phyloP scores from a whole-genome alignment of 2,797 vertebrate species.

The Anomalospiza imberbis region DNA sequence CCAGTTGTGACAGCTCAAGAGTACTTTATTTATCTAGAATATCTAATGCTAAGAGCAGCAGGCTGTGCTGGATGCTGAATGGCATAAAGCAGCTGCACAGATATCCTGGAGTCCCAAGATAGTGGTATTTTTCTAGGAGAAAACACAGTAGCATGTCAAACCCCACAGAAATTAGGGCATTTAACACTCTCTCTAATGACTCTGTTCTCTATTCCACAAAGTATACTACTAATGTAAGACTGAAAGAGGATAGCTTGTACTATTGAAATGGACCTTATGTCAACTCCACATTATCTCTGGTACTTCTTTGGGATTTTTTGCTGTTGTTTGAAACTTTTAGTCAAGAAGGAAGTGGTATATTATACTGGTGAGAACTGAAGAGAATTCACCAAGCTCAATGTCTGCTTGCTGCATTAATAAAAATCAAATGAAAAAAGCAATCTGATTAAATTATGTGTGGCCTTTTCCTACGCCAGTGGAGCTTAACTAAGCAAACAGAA shows the following conservation, averaged over 20 bases:
- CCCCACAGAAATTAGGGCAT: neutral
- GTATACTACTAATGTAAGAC: neutral
- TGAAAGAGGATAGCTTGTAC: neutral
- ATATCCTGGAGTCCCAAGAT: neutral
- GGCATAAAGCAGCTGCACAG: neutral
- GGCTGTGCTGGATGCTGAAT: neutral
- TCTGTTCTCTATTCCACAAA: neutral
- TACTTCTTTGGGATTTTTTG: neutral
- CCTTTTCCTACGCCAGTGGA: constrained; percentile 65
- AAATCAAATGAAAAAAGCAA: constrained; percentile 75
- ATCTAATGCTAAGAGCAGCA: neutral
- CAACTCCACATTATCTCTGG: neutral
- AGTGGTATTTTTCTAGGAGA: neutral
- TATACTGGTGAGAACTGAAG: constrained; percentile 38
- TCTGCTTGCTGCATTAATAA: constrained; percentile 69
- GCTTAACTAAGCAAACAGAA: constrained; percentile 80
- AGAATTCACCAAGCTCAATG: constrained; percentile 24
- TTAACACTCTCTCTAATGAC: neutral
- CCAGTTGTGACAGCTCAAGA: neutral
- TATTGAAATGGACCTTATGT: neutral
- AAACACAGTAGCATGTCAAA: neutral
- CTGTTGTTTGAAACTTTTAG: constrained; percentile 23
- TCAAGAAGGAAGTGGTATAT: neutral
- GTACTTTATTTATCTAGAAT: neutral
- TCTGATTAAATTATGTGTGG: constrained; percentile 77